Evolutionary conservation across 2,113 vertebrate species (phyloP), one percentile per base, ranked within the genome.

Genomic region (Chionis minor): DNA sequence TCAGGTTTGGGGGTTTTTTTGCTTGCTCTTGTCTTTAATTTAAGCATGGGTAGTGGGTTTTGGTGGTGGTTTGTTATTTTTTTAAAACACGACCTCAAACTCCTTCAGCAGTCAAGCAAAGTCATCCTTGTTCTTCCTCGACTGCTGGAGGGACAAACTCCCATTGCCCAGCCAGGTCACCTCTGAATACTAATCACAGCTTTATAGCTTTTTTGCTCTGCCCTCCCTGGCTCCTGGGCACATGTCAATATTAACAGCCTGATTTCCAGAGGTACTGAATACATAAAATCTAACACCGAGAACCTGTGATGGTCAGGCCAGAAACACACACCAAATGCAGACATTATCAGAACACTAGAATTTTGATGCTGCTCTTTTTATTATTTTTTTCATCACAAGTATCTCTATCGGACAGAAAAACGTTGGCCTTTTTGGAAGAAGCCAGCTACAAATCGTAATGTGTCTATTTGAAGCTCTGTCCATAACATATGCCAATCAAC

Each of bases 151-250:
- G 89, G 51, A 86, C 59, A 70, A 87, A 61, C 14, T 67, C 42
- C 78, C 63, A 42, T 7, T 4, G 66, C 62, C 27, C 74, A 86
- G 78, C 30, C 90, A 88, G 67, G 59, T 90, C 88, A 94, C 63
- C 51, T 88, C 67, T 78, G 58, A 86, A 93, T 88, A 51, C 80
- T 87, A 90, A 94, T 87, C 73, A 79, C 73, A 93, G 24, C 26
- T 8, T 86, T 80, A 35, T 3, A 45, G 65, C 38, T 22, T 74
- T 55, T 75, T 75, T 1, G 0, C 63, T 92, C 61, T 69, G 77
- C 56, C 55, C 40, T 86, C 22, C 2, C 44, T 35, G 72, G 55
- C 85, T 59, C 59, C 47, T 13, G 7, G 69, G 79, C 84, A 47
- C 33, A 32, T 3, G 5, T 77, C 83, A 87, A 77, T 87, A 91